Evolutionary conservation across 2,797 vertebrate genomes (phyloP).

Genomic region (Ispidina lecontei): DNA sequence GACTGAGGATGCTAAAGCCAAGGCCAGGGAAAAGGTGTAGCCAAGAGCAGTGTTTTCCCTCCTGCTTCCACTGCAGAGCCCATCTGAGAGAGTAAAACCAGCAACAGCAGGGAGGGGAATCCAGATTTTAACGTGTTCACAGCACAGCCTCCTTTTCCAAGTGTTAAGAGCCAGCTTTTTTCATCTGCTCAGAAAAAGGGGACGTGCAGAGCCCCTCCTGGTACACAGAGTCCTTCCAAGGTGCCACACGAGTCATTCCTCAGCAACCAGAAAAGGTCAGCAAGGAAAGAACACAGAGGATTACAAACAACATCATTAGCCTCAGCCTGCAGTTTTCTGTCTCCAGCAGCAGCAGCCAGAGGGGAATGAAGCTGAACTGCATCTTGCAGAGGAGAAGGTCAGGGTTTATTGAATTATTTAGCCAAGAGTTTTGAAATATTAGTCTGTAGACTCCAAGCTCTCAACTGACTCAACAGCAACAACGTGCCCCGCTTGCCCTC

Average conservation of each 20-base stretch:
- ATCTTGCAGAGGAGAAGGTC: background rate
- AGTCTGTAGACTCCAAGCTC: background rate
- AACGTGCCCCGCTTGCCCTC: background rate
- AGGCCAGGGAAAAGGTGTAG: background rate
- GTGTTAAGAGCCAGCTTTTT: background rate
- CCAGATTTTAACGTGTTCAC: background rate
- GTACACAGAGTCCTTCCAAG: background rate
- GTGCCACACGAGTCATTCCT: background rate
- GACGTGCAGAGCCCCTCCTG: rapidly evolving
- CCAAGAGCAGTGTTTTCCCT: background rate
- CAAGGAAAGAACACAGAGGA: background rate
- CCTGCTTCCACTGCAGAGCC: rapidly evolving
- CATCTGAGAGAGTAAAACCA: background rate
- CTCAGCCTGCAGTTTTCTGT: background rate
- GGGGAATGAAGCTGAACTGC: background rate
- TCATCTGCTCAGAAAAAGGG: background rate
- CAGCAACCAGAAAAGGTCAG: background rate
- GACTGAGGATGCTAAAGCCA: background rate
- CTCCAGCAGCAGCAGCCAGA: background rate
- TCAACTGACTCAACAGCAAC: background rate
- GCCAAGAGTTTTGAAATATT: background rate
- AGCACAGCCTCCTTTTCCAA: rapidly evolving
- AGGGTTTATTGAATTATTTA: background rate
- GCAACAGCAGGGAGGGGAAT: background rate
- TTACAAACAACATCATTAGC: background rate